Conservation (phyloP, 2,797 vertebrate genomes). For the Phylloscopus collybita region DNA sequence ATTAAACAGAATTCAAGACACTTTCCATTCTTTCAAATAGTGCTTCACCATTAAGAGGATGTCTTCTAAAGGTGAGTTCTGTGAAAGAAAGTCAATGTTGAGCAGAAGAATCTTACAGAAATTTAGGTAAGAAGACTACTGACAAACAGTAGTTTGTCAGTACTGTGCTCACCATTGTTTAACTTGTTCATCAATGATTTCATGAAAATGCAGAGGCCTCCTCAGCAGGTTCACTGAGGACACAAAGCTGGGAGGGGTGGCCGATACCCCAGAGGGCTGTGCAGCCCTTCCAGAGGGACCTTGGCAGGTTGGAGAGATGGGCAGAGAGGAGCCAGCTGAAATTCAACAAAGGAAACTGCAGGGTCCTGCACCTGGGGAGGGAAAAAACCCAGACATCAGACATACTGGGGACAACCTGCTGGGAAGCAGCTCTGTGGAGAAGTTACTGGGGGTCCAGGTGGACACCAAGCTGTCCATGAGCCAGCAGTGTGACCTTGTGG, state of each 20-base stretch:
- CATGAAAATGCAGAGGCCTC: not conserved
- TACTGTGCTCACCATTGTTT: not conserved
- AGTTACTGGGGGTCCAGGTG: accelerated
- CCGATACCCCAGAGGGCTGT: accelerated
- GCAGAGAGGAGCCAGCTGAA: not conserved
- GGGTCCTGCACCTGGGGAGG: not conserved
- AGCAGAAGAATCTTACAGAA: not conserved
- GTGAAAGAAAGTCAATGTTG: not conserved
- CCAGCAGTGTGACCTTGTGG: not conserved
- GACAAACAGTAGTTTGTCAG: not conserved
- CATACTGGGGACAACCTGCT: accelerated
- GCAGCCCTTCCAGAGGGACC: not conserved
- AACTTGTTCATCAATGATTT: not conserved
- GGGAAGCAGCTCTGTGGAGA: not conserved
- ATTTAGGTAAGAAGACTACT: not conserved
- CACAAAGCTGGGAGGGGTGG: not conserved
- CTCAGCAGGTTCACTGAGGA: not conserved
- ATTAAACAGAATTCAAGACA: not conserved
- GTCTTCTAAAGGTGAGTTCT: not conserved
- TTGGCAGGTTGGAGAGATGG: accelerated
- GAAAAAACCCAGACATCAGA: not conserved
- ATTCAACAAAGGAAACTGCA: accelerated
- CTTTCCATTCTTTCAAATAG: not conserved
- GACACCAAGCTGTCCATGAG: not conserved
- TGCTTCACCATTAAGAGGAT: not conserved